Evolutionary conservation across 2,797 vertebrate species (phyloP), one percentile per base, ranked within the genome.

Genomic region (Lepilemur ruficaudatus): DNA sequence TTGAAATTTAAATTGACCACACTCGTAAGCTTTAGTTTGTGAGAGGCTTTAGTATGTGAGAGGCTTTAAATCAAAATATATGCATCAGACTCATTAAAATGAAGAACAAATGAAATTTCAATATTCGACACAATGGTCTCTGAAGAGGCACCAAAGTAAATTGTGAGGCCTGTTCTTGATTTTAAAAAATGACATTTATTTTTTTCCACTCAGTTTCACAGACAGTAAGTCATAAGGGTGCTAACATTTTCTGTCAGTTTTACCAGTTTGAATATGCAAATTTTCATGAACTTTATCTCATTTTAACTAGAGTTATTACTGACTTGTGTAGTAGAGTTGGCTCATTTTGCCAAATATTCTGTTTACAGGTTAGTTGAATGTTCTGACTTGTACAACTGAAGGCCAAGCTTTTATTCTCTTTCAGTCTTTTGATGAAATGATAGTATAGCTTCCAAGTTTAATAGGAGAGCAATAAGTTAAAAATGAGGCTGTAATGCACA

Each of bases 181-280:
- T 97, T 97, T 82, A 69, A 69, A 91, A 98, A 57, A 61, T 97
- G 78, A 65, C 95, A 78, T 88, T 98, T 98, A 89, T 97, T 97
- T 97, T 97, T 22, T 97, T 97, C 84, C 95, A 75, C 50, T 61
- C 79, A 96, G 12, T 97, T 98, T 98, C 85, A 88, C 55, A 80
- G 46, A 61, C 76, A 96, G 14, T 91, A 94, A 97, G 76, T 91
- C 91, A 70, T 97, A 96, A 85, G 2, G 2, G 12, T 86, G 12
- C 80, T 96, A 92, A 92, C 1, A 91, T 97, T 97, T 98, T 95
- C 70, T 25, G 14, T 92, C 43, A 94, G 30, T 97, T 98, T 97
- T 96, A 48, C 76, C 96, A 96, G 87, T 94, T 89, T 70, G 50
- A 69, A 8, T 95, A 94, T 96, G 61, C 69, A 95, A 83, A 95